Conservation (phyloP, 2,888 invertebrate species). For the Clusia tigrina region DNA sequence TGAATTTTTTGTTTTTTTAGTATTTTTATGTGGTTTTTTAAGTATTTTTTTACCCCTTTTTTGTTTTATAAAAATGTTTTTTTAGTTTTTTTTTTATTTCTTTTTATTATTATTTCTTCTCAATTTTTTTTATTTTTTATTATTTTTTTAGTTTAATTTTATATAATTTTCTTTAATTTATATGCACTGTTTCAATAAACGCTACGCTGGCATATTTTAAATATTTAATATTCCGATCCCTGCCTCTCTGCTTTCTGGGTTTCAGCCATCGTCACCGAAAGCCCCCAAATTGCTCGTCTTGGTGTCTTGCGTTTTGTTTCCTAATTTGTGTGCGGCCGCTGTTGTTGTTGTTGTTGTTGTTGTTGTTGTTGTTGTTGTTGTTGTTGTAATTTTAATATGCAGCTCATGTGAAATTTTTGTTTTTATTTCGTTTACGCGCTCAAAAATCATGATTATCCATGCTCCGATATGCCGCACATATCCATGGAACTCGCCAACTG, state of each 20-base stretch:
- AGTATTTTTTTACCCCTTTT: neutral
- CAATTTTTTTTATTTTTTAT: neutral
- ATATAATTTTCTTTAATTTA: neutral
- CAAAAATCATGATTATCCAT: constrained; percentile 16
- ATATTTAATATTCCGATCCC: no score
- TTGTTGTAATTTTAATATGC: constrained; percentile 7
- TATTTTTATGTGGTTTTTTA: neutral
- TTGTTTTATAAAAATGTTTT: neutral
- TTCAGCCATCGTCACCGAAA: no score
- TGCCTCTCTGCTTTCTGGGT: no score
- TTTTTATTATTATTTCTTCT: neutral
- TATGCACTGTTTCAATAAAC: no score
- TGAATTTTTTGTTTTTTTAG: neutral
- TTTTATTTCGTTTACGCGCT: constrained; percentile 20
- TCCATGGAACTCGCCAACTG: neutral
- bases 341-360: no score
- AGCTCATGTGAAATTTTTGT: constrained; percentile 23
- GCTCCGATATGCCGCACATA: constrained; percentile 6
- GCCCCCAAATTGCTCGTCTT: no score
- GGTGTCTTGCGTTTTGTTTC: no score
- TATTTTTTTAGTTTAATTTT: neutral
- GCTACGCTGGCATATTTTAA: no score
- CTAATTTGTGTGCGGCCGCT: no score
- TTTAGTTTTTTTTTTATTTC: neutral
- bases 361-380: no score